Evolutionary conservation across 2,797 vertebrate genomes (phyloP), one percentile per base, ranked within the genome.

Genomic region (Odontamblyopus rebecca): DNA sequence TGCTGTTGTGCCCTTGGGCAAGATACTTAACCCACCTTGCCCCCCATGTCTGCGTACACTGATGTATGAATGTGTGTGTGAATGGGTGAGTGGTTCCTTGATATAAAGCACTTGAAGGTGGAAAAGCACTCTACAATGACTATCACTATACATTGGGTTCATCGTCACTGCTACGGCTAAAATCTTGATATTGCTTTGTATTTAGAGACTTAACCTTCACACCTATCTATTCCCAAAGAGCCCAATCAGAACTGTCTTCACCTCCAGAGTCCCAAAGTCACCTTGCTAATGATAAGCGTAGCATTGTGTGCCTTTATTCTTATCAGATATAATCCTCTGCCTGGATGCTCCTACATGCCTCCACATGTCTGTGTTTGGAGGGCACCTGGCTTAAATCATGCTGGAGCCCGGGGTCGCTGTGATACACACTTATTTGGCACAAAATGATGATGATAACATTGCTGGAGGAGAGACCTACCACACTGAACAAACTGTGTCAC

Each of bases 381-480:
- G 65, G 65, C 48, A 67, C 8, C 18, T 71, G 66, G 18, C 72
- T 50, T 72, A 32, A 30, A 51, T 68, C 74, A 53, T 19, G 53
- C 44, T n/a, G 69, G 66, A 12, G 15, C 30, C 29, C 38, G 30
- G 59, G 66, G 59, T 75, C 5, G 2, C 51, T 56, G 71, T 70
- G 72, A 64, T 76, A 70, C 73, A 56, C 70, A 77, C 57, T 75
- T 75, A 73, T 82, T 86, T 80, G 78, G 30, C 71, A 82, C 65
- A 79, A 75, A 69, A 66, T 78, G 74, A 84, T 82, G 78, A 73
- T 72, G 82, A 85, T 83, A 86, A 82, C 65, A 73, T 65, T 73
- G 67, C 83, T 80, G 69, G 67, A 70, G 61, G 59, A 68, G 69
- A 82, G 74, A 77, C 81, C 74, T 82, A 70, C 72, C 77, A 75